These are phyloP conservation scores for Himalopsyche kuldschensis DNA, from an alignment of 2,888 invertebrate genomes.

Conservation along the genomic window DNA sequence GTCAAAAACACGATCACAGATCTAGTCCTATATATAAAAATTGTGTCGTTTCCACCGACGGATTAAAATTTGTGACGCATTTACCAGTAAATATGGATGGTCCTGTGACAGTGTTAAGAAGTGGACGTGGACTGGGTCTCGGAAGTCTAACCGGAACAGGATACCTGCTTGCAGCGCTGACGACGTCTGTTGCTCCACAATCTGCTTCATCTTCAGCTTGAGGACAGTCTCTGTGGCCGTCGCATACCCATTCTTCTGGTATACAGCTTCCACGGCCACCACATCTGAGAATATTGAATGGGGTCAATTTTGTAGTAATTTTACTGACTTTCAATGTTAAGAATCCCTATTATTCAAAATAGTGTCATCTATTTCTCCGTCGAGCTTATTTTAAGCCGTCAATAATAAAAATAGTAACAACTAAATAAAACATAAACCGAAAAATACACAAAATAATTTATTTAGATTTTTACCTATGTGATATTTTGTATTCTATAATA, in stretches of 20 bases:
- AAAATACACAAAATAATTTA: no score
- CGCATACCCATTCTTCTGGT: conserved; percentile 53
- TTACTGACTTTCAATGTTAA: no score
- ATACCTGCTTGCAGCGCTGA: conserved; percentile 36
- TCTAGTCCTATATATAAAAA: no score
- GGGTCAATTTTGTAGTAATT: no score
- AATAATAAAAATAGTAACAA: no score
- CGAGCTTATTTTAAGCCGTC: no score
- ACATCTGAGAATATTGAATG: conserved; percentile 47
- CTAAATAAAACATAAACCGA: no score
- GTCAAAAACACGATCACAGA: no score
- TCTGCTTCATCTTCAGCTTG: conserved; percentile 31
- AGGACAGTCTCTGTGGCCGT: conserved; percentile 56
- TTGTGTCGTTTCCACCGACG: not conserved
- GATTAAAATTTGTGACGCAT: not conserved
- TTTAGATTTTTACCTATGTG: no score
- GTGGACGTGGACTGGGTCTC: conserved; percentile 16
- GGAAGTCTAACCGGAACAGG: conserved; percentile 32
- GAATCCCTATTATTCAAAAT: no score
- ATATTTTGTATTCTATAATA: no score
- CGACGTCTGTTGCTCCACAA: conserved; percentile 21
- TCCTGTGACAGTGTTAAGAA: conserved; percentile 41
- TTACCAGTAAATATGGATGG: conserved; percentile 20
- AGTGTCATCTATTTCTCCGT: no score
- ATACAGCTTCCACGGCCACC: conserved; percentile 50